Base-by-base conservation (phyloP, 1,140 invertebrate species). In the Dendrolimus punctatus region DNA sequence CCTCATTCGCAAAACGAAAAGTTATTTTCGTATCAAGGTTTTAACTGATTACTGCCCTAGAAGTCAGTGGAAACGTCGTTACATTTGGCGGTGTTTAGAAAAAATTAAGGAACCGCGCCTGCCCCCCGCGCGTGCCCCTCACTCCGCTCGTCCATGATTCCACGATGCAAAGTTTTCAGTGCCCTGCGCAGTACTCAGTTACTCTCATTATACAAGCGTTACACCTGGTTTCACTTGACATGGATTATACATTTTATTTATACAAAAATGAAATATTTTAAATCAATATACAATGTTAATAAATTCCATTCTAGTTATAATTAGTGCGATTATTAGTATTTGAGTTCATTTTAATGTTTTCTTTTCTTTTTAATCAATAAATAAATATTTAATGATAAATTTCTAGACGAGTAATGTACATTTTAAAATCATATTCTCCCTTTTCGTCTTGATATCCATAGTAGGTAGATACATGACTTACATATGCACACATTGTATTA, bases 111-210 rank as follows among this genome's bases (percentile, higher is more conserved):
- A 65, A 68, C 64, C 54, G 51, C 58, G 50, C 60, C 63, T 53
- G 43, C 46, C 49, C n/a, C 51, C 54, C 55, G 23, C 50, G n/a
- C 53, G 42, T 51, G 39, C 61, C 56, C 57, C 58, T 58, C 62
- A 42, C 38, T 58, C 59, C 23, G 23, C 23, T 23, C 23, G 23
- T 23, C 23, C 23, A 23, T 3, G 23, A 23, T 23, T 67, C 64
- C 62, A 52, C 59, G 60, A 76, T 79, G 73, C 71, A 76, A 79
- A 76, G 75, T 79, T 67, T 73, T 72, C 56, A 64, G 62, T 55
- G 66, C 64, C 60, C 58, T 70, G 66, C 66, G 69, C 69, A 59
- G 55, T 49, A 55, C 52, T 70, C 56, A 68, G 51, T 56, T 53
- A 62, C 66, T 58, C 51, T 53, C 40, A 47, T 59, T 51, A 55